These are phyloP conservation scores for Drosophila pseudoobscura DNA, from an alignment of 1,140 invertebrate genomes.

Conservation along the genomic window DNA sequence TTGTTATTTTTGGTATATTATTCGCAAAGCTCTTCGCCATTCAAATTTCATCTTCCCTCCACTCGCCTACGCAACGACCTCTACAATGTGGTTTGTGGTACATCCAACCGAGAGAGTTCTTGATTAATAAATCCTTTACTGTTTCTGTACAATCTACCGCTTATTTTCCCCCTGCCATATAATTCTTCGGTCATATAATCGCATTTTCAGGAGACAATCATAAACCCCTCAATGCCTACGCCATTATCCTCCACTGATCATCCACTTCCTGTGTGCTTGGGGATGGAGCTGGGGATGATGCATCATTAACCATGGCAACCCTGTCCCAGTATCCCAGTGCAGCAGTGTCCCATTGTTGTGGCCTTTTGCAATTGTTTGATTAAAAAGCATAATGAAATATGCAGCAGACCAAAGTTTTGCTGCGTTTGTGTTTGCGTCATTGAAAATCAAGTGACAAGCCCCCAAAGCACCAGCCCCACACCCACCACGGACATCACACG, in stretches of 20 bases:
- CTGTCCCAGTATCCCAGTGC: not conserved
- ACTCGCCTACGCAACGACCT: no score
- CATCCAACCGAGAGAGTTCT: no score
- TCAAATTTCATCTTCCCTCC: no score
- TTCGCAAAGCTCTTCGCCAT: no score
- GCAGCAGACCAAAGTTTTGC: constrained; percentile 54
- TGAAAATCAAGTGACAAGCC: constrained; percentile 45
- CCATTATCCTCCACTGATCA: constrained; percentile 8
- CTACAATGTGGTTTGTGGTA: no score
- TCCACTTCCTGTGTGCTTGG: constrained; percentile 14
- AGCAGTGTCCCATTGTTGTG: not conserved
- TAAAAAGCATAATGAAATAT: constrained; percentile 69
- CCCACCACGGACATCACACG: constrained; percentile 6
- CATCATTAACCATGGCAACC: constrained; percentile 55
- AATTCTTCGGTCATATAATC: no score
- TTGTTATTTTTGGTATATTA: no score
- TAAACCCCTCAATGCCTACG: no score
- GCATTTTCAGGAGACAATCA: no score
- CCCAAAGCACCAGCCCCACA: constrained; percentile 20
- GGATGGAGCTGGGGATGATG: constrained; percentile 3
- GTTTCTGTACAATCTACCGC: no score
- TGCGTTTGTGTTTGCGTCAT: constrained; percentile 55
- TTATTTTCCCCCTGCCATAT: no score
- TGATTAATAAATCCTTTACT: no score
- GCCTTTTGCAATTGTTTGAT: constrained; percentile 53